phyloP scores from a whole-genome alignment of 2,113 vertebrate genomes.

The Stigmatopora argus region DNA sequence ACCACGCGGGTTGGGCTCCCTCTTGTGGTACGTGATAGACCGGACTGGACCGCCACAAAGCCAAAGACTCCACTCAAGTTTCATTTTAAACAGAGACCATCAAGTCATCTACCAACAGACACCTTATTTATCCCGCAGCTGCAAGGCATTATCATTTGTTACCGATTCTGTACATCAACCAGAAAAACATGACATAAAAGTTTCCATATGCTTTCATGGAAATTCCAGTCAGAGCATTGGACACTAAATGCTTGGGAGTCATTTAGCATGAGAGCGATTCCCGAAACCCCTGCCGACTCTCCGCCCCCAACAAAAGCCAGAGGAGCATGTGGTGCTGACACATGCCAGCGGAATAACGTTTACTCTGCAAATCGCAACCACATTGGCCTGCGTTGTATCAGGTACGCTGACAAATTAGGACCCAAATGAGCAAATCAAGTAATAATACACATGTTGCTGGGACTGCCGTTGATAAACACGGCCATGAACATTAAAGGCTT shows the following conservation, averaged over 20 bases:
- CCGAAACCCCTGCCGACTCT: conserved; percentile 49
- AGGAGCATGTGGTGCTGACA: conserved; percentile 68
- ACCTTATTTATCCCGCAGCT: conserved; percentile 76
- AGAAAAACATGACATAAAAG: conserved; percentile 81
- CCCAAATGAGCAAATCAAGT: not conserved
- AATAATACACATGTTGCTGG: not conserved
- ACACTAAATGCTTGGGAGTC: conserved; percentile 87
- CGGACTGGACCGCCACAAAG: too few species aligned
- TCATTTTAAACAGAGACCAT: conserved; percentile 20
- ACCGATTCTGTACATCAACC: conserved; percentile 85
- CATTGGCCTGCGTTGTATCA: conserved; percentile 55
- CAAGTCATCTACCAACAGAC: conserved; percentile 46
- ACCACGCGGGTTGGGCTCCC: too few species aligned
- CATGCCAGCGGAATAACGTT: conserved; percentile 83
- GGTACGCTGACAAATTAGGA: conserved; percentile 37
- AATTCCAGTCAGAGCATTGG: conserved; percentile 80
- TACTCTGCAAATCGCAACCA: conserved; percentile 75
- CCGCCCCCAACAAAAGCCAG: conserved; percentile 39
- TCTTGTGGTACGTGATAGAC: too few species aligned
- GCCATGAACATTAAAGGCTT: conserved; percentile 55
- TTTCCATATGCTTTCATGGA: conserved; percentile 82
- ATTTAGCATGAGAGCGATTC: conserved; percentile 85
- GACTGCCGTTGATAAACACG: not conserved
- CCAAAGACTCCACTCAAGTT: not conserved
- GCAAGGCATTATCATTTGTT: conserved; percentile 88